Evolutionary conservation across 2,888 invertebrate species (phyloP).

Genomic region (Latheticus oryzae): DNA sequence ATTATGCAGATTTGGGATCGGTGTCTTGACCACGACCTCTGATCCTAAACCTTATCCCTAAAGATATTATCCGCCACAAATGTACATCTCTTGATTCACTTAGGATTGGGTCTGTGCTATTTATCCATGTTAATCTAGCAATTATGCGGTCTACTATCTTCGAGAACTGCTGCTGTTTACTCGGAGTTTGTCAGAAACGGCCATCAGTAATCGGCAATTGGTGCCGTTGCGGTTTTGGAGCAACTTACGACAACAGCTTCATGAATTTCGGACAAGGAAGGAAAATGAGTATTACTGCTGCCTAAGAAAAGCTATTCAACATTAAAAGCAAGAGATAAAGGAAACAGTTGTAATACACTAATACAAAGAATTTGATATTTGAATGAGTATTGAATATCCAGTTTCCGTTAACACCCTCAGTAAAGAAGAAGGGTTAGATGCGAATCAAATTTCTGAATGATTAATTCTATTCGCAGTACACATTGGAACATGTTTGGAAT

Average conservation of each 20-base stretch:
- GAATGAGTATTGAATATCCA: conserved; percentile 12
- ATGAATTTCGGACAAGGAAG: conserved; percentile 26
- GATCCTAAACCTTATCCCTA: conserved; percentile 44
- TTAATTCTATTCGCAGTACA: conserved; percentile 40
- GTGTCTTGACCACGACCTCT: conserved; percentile 56
- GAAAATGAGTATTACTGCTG: conserved; percentile 22
- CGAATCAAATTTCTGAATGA: conserved; percentile 37
- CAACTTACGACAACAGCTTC: conserved; percentile 15
- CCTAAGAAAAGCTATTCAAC: conserved; percentile 15
- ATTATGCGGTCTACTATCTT: conserved; percentile 43
- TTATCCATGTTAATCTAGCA: conserved; percentile 49
- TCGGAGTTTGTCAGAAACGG: conserved; percentile 31
- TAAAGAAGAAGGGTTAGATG: conserved; percentile 14
- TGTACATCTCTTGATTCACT: conserved; percentile 44
- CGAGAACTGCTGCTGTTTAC: conserved; percentile 29
- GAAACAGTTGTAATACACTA: too few relatives aligned
- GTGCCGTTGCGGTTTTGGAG: conserved; percentile 18
- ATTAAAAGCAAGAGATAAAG: conserved; percentile 9
- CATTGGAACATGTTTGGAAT: conserved; percentile 41
- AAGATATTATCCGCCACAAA: conserved; percentile 48
- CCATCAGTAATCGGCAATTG: conserved; percentile 35
- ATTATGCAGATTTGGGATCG: conserved; percentile 59
- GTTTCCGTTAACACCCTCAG: conserved; percentile 4
- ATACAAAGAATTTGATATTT: too few relatives aligned
- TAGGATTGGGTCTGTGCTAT: conserved; percentile 44